These are phyloP conservation scores for Galeopterus variegatus DNA, from an alignment of 2,113 vertebrate species.

Conservation along the genomic window DNA sequence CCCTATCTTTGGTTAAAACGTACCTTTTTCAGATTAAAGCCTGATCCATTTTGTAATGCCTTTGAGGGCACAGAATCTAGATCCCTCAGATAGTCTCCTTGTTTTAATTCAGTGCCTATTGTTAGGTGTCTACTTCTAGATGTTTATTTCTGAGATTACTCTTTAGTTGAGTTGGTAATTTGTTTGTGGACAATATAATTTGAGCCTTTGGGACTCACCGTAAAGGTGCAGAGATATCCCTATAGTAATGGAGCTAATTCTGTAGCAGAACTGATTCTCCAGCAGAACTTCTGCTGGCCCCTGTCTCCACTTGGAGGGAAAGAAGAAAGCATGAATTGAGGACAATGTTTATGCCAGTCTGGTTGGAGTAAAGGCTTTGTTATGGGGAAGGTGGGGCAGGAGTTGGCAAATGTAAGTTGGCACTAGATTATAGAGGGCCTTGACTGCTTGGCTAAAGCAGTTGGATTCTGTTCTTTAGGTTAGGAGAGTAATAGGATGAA, in stretches of 20 bases:
- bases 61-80: background rate
- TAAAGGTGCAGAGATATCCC: background rate
- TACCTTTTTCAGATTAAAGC: slow-evolving; percentile 20
- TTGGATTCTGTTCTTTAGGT: background rate
- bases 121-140: background rate
- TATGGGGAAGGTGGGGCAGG: background rate
- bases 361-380: background rate
- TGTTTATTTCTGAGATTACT: slow-evolving; percentile 55
- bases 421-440: background rate
- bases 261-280: background rate
- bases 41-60: background rate
- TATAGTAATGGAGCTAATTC: background rate
- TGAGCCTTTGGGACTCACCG: background rate
- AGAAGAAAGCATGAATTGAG: background rate
- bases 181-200: background rate
- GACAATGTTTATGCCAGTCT: background rate
- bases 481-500: background rate
- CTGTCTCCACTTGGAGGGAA: background rate
- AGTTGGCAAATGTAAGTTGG: background rate
- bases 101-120: background rate
- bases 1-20: background rate
- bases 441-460: background rate
- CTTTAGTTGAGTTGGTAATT: background rate
- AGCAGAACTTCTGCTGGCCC: background rate
- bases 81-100: background rate